Percentiles rank a stretch among this genome's conserved stretches.
Evolutionary conservation across 64 coral and sea anemone genomes (phyloP).

Genomic region (Stichodactyla helianthus): DNA sequence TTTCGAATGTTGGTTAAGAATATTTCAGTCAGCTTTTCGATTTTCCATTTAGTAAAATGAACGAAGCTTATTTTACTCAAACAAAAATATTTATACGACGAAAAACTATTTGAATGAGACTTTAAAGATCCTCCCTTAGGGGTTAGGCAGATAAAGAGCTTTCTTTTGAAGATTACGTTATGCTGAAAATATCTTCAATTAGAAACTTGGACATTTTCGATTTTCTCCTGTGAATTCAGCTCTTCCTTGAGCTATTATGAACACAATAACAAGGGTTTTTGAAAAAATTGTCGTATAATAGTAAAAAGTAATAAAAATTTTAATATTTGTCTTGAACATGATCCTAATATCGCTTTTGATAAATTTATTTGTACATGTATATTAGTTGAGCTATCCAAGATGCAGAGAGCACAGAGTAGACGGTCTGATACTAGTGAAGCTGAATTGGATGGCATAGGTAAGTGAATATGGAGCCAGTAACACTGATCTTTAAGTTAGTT

Average conservation of each 20-base stretch:
- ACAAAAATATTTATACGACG: background rate
- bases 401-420: conserved; percentile 85
- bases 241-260: background rate
- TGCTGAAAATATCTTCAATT: background rate
- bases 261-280: background rate
- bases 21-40: background rate
- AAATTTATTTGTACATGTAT: too few species aligned
- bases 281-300: too few species aligned
- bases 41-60: background rate
- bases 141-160: background rate
- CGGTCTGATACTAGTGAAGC: conserved; percentile 83
- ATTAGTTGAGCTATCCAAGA: conserved; percentile 1
- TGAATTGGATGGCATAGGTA: conserved; percentile 88
- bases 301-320: too few species aligned
- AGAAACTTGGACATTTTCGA: background rate
- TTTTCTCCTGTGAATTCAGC: background rate
- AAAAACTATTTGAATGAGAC: background rate
- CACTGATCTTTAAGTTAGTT: background rate
- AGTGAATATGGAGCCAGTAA: background rate
- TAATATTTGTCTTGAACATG: too few species aligned
- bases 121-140: background rate
- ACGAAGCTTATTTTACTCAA: background rate
- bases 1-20: background rate
- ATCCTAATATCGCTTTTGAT: too few species aligned
- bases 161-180: background rate